Percentiles rank a stretch among this genome's conserved stretches.
Conservation (phyloP, 2,797 vertebrate species). For the Botia almorhae region DNA sequence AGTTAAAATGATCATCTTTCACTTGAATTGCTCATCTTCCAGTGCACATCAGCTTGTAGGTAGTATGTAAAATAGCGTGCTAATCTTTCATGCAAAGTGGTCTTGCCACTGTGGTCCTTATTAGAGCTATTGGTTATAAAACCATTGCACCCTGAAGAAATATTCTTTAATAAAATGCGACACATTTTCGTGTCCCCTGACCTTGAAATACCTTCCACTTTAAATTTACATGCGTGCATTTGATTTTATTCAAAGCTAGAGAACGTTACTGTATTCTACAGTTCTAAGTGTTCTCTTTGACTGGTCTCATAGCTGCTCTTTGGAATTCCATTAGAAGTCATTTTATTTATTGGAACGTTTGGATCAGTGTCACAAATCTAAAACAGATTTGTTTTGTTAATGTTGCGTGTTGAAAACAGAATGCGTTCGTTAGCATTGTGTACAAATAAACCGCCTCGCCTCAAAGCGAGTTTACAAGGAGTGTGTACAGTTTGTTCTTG, state of each 20-base stretch:
- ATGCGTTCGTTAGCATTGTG: conserved; percentile 20
- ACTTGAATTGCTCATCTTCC: not conserved
- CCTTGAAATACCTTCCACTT: conserved; percentile 12
- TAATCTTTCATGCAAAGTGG: not conserved
- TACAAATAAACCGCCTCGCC: conserved; percentile 24
- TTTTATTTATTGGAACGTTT: conserved; percentile 10
- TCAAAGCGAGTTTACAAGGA: not conserved
- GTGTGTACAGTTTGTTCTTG: conserved; percentile 44
- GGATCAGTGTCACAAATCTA: not conserved
- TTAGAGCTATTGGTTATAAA: conserved; percentile 13
- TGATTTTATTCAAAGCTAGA: not conserved
- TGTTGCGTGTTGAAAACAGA: not conserved
- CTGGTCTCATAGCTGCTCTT: conserved; percentile 2
- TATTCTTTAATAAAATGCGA: not conserved
- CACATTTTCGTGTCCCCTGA: conserved; percentile 14
- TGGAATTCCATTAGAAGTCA: not conserved
- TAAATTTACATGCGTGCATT: not conserved
- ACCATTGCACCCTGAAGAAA: conserved; percentile 11
- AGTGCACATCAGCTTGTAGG: not conserved
- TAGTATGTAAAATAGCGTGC: conserved; percentile 3
- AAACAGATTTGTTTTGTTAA: not conserved
- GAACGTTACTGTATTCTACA: too few relatives aligned
- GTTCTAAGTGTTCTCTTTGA: conserved; percentile 15
- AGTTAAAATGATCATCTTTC: not conserved
- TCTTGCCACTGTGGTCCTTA: not conserved